Evolutionary conservation across 1,140 invertebrate genomes (phyloP).

Genomic region (Cydia amplana): DNA sequence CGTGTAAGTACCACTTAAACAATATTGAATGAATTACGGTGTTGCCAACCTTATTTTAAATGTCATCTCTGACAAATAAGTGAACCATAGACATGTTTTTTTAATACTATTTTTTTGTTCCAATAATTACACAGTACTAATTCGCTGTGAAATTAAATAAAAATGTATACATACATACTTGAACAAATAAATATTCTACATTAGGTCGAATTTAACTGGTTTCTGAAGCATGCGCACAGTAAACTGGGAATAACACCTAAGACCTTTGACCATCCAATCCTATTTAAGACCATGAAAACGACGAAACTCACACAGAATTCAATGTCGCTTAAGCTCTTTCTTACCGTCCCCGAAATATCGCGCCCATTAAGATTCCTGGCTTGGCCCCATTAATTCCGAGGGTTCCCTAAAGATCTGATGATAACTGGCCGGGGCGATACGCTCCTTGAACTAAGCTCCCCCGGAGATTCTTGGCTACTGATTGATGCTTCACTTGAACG

Average conservation of each 20-base stretch:
- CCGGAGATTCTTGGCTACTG: neutral
- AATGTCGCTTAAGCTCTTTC: neutral
- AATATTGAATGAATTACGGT: too few relatives aligned
- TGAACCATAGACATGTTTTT: too few relatives aligned
- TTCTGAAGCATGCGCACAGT: neutral
- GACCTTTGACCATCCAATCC: neutral
- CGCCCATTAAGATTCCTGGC: constrained; percentile 1
- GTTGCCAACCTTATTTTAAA: too few relatives aligned
- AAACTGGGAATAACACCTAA: neutral
- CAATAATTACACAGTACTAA: too few relatives aligned
- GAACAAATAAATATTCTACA: too few relatives aligned
- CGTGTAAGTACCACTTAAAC: too few relatives aligned
- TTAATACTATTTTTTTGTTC: too few relatives aligned
- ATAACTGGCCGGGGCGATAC: neutral
- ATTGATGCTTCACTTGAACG: neutral
- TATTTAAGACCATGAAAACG: neutral
- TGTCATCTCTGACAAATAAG: too few relatives aligned
- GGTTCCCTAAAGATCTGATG: constrained; percentile 12
- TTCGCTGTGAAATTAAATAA: too few relatives aligned
- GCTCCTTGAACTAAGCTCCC: neutral
- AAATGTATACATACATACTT: too few relatives aligned
- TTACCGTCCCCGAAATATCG: neutral
- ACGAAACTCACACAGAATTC: neutral
- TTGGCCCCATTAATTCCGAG: constrained; percentile 13
- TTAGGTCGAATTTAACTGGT: neutral